Base-by-base conservation (phyloP, 2,113 vertebrate genomes). In the Colaptes auratus region DNA sequence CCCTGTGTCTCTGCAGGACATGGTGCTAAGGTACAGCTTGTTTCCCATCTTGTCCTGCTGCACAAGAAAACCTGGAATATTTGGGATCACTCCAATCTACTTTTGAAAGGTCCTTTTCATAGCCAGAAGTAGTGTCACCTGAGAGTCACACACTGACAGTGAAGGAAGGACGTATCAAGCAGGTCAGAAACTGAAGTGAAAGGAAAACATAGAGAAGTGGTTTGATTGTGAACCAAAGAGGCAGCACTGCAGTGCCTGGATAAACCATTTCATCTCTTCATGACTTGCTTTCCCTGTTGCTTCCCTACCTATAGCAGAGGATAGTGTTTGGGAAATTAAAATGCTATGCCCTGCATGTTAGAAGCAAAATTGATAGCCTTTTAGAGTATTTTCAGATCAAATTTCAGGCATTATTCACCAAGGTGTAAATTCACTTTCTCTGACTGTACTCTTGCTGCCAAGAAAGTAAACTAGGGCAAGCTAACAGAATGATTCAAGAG, bases 391-490 rank as follows among this genome's bases (percentile, higher is more conserved):
- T 93, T 65, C 56, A 80, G 55, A 90, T 85, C 15, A 63, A 44
- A 1, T 60, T 91, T 91, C 42, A 21, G 88, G 69, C 82, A 82
- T 77, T 91, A 55, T 39, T 91, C 93, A 75, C 82, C 55, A 48
- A 91, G 88, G 85, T 70, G 55, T 89, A 94, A 84, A 84, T 75
- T 78, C 86, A 66, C 90, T 94, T 80, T 39, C 85, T 52, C 88
- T 30, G 74, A 75, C 66, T 86, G 69, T 78, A 50, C 24, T 64
- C 90, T 30, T 86, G 76, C 89, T 95, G 93, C 92, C 95, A 85
- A 86, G 84, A 95, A 96, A 97, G 93, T 66, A 96, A 97, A 97
- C 73, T 92, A 95, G 96, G 95, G 66, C 94, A 93, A 97, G 97
- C 94, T 77, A 95, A 75, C 81, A 89, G 91, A 92, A 84, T 88